These are phyloP conservation scores for Apotomis capreana DNA, from an alignment of 2,888 invertebrate genomes.

Conservation along the genomic window DNA sequence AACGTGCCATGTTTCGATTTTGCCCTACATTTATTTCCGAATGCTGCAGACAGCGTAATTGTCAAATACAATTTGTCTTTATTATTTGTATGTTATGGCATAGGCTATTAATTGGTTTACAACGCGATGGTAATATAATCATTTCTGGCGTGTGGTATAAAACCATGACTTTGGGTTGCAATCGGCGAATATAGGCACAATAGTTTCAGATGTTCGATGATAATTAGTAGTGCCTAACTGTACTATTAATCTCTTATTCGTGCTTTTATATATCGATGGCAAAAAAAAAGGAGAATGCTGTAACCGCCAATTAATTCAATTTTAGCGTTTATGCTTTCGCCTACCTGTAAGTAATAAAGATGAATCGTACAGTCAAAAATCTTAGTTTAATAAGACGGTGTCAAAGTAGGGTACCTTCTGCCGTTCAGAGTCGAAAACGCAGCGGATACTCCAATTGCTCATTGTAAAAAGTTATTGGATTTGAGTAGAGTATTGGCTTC, in stretches of 20 bases:
- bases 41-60: slow-evolving; percentile 5
- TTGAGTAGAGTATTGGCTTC: not conserved
- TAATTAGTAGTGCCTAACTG: no score
- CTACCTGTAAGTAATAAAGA: slow-evolving; percentile 13
- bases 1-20: not conserved
- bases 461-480: not conserved
- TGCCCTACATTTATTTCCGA: slow-evolving; percentile 4
- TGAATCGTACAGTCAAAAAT: slow-evolving; percentile 15
- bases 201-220: not conserved
- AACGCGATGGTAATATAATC: not conserved
- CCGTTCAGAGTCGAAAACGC: slow-evolving; percentile 32
- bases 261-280: no score
- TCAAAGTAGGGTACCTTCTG: slow-evolving; percentile 66
- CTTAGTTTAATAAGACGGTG: slow-evolving; percentile 59
- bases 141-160: not conserved
- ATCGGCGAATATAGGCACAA: no score
- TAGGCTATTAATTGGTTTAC: not conserved
- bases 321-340: not conserved
- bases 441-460: not conserved
- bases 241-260: no score
- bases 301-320: no score
- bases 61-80: slow-evolving; percentile 25
- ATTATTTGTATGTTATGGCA: not conserved
- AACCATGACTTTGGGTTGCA: no score
- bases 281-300: no score